Conservation (phyloP, 1,140 invertebrate genomes). For the Heliconius hermathena region DNA sequence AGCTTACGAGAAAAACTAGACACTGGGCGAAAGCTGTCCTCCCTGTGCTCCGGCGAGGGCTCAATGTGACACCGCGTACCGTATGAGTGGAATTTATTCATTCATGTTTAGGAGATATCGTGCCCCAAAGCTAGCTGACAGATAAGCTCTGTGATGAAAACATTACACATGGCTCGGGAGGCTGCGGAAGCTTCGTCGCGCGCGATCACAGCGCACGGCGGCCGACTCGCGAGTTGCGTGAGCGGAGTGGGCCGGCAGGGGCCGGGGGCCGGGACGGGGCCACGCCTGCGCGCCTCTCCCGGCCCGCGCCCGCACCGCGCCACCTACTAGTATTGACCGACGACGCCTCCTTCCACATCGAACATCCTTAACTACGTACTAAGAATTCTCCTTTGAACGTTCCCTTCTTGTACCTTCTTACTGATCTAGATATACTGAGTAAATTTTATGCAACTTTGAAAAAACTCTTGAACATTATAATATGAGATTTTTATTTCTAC, state of each 20-base stretch:
- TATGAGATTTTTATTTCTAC: background rate
- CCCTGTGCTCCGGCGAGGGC: slow-evolving; percentile 6
- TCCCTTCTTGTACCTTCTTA: slow-evolving; percentile 64
- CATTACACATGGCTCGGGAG: slow-evolving; percentile 73
- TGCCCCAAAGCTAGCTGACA: slow-evolving; percentile 57
- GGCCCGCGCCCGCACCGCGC: slow-evolving; percentile 68
- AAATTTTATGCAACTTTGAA: slow-evolving; percentile 29
- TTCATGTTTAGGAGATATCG: slow-evolving; percentile 55
- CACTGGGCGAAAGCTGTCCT: slow-evolving; percentile 70
- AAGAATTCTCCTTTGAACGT: slow-evolving; percentile 76
- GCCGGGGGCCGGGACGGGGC: slow-evolving; percentile 43
- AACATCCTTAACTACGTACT: slow-evolving; percentile 79
- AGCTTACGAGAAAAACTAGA: slow-evolving; percentile 72
- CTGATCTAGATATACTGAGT: slow-evolving; percentile 65
- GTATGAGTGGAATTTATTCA: slow-evolving; percentile 49
- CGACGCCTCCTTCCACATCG: slow-evolving; percentile 78
- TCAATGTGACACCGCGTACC: slow-evolving; percentile 23
- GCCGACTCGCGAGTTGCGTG: slow-evolving; percentile 77
- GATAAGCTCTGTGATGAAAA: slow-evolving; percentile 69
- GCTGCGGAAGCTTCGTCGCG: slow-evolving; percentile 54
- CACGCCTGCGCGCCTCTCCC: slow-evolving; percentile 70
- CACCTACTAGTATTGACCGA: slow-evolving; percentile 79
- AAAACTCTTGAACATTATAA: background rate
- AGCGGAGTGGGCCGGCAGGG: slow-evolving; percentile 61
- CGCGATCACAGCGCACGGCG: slow-evolving; percentile 74